These are phyloP conservation scores for Tetragonisca angustula DNA, from an alignment of 2,888 invertebrate genomes.

Conservation along the genomic window DNA sequence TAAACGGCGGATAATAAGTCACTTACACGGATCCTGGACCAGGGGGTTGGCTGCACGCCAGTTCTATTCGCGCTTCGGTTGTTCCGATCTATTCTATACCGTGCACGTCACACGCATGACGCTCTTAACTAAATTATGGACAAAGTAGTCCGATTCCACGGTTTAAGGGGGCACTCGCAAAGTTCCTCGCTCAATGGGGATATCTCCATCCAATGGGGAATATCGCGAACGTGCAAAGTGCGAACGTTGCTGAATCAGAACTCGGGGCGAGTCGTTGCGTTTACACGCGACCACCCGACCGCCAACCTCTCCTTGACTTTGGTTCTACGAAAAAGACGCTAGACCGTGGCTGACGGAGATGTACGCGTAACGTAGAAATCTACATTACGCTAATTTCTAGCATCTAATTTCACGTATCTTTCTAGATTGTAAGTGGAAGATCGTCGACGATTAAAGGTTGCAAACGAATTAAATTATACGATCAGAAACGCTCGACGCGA, in stretches of 20 bases:
- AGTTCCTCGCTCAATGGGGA: slow-evolving; percentile 66
- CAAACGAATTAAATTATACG: too few species aligned
- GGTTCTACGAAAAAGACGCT: too few species aligned
- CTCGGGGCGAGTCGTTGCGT: background rate
- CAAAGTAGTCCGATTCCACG: slow-evolving; percentile 82
- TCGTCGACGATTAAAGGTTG: too few species aligned
- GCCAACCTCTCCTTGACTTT: too few species aligned
- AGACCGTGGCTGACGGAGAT: too few species aligned
- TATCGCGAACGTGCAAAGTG: background rate
- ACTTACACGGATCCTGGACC: slow-evolving; percentile 82
- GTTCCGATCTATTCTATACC: slow-evolving; percentile 83
- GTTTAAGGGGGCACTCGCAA: slow-evolving; percentile 79
- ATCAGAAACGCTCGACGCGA: too few species aligned
- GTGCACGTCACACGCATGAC: slow-evolving; percentile 84
- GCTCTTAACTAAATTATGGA: slow-evolving; percentile 84
- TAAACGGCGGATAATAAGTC: slow-evolving; percentile 84
- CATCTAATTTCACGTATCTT: too few species aligned
- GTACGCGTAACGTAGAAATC: too few species aligned
- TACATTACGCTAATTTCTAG: too few species aligned
- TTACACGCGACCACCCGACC: background rate
- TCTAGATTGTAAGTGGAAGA: too few species aligned
- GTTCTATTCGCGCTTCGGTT: slow-evolving; percentile 84
- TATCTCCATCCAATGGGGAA: slow-evolving; percentile 28
- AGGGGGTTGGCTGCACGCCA: slow-evolving; percentile 82
- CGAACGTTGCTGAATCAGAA: background rate